Percentiles rank a stretch among this genome's conserved stretches.
Evolutionary conservation across 2,888 invertebrate species (phyloP).

Genomic region (Thera obeliscata): DNA sequence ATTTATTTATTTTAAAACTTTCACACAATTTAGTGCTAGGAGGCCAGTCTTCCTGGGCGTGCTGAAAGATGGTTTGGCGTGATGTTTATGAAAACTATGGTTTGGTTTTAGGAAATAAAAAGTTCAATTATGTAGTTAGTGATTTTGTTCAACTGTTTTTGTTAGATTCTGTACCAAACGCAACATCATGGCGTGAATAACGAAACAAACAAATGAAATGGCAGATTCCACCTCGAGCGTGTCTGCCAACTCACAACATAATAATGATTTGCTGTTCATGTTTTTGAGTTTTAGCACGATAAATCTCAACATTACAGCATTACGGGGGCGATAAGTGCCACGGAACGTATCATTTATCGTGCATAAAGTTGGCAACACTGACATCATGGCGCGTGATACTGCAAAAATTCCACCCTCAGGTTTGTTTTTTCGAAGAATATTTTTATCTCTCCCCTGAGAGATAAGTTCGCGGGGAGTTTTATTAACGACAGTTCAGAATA

Average conservation of each 20-base stretch:
- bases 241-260: slow-evolving; percentile 30
- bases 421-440: slow-evolving; percentile 51
- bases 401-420: slow-evolving; percentile 48
- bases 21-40: too few relatives aligned
- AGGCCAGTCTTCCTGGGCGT: too few relatives aligned
- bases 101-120: too few relatives aligned
- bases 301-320: slow-evolving; percentile 42
- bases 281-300: slow-evolving; percentile 41
- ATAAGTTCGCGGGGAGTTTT: slow-evolving; percentile 72
- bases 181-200: slow-evolving; percentile 5
- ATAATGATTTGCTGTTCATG: slow-evolving; percentile 41
- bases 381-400: slow-evolving; percentile 50
- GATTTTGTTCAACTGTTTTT: background rate
- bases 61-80: too few relatives aligned
- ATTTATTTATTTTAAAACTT: too few relatives aligned
- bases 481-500: slow-evolving; percentile 74
- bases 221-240: slow-evolving; percentile 27
- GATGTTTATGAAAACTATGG: too few relatives aligned
- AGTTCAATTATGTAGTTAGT: background rate
- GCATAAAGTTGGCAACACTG: slow-evolving; percentile 43
- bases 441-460: slow-evolving; percentile 69
- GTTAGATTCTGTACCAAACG: background rate
- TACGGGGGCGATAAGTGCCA: slow-evolving; percentile 42
- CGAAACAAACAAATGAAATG: slow-evolving; percentile 24
- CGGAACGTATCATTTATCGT: slow-evolving; percentile 41